Conservation (phyloP, 2,113 vertebrate species). For the Desmodus rotundus region DNA sequence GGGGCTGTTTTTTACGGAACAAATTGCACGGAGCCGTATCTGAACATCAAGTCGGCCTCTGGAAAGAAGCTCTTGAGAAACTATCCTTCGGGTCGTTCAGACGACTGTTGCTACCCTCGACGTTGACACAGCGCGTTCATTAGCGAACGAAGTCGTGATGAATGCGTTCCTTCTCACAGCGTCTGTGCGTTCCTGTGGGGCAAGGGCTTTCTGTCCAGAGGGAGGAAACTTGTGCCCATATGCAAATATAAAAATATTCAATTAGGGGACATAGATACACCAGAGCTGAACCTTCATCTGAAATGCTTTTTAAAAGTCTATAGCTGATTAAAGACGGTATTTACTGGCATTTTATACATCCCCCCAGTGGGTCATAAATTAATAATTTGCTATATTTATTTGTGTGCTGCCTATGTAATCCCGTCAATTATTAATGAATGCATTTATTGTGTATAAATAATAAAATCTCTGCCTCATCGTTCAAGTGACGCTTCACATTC, state of each 20-base stretch:
- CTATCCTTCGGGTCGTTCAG: accelerated
- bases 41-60: accelerated
- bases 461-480: neutral
- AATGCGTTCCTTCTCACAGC: accelerated
- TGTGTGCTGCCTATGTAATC: neutral
- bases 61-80: accelerated
- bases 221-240: accelerated
- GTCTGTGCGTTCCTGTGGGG: neutral
- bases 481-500: accelerated
- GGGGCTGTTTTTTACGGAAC: accelerated
- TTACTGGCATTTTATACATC: constrained; percentile 37
- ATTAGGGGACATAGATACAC: neutral
- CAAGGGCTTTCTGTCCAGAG: accelerated
- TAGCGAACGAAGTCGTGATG: accelerated
- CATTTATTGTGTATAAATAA: constrained; percentile 47
- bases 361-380: constrained; percentile 41
- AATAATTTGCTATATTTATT: constrained; percentile 35
- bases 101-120: accelerated
- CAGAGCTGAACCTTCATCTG: neutral
- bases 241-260: neutral
- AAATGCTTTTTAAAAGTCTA: neutral
- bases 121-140: accelerated
- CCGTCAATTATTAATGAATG: constrained; percentile 51
- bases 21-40: accelerated
- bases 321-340: constrained; percentile 32